These are phyloP conservation scores for Pangasius sanitwongsei DNA, from an alignment of 2,797 vertebrate species.

Conservation along the genomic window DNA sequence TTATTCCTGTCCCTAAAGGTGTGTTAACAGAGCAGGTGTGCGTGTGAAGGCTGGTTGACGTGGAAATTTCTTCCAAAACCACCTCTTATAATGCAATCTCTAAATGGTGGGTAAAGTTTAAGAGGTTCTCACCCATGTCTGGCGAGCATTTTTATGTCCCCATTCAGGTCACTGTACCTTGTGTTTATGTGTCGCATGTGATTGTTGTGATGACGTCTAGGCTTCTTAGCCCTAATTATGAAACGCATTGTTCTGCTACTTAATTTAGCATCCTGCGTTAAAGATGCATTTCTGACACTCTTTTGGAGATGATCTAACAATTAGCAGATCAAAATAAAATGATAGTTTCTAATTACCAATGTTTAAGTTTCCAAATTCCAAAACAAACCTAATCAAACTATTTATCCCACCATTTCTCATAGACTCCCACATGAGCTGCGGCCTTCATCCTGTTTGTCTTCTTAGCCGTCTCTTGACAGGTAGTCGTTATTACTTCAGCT, in stretches of 20 bases:
- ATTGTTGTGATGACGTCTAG: not conserved
- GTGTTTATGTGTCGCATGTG: not conserved
- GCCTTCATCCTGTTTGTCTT: slow-evolving; percentile 25
- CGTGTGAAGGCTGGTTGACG: slow-evolving; percentile 45
- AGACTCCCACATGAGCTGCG: slow-evolving; percentile 17
- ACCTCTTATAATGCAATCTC: slow-evolving; percentile 41
- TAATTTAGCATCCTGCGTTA: not conserved
- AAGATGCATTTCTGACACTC: not conserved
- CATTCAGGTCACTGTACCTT: not conserved
- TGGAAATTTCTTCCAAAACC: slow-evolving; percentile 36
- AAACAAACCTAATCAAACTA: slow-evolving; percentile 22
- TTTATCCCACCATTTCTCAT: not conserved
- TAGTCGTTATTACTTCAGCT: slow-evolving; percentile 55
- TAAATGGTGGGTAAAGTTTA: slow-evolving; percentile 28
- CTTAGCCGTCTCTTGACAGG: slow-evolving; percentile 47
- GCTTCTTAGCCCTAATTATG: not conserved
- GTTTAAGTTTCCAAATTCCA: not conserved
- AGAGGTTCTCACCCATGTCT: not conserved
- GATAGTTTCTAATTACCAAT: not conserved
- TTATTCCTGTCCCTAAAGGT: slow-evolving; percentile 78
- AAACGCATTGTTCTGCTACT: not conserved
- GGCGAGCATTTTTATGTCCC: not conserved
- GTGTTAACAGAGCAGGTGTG: slow-evolving; percentile 66
- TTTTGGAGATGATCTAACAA: not conserved
- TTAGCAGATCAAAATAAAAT: not conserved